Percentiles rank a stretch among this genome's conserved stretches.
These are phyloP conservation scores for Pachycephus smyrnensis DNA, from an alignment of 2,888 invertebrate genomes.

Conservation along the genomic window DNA sequence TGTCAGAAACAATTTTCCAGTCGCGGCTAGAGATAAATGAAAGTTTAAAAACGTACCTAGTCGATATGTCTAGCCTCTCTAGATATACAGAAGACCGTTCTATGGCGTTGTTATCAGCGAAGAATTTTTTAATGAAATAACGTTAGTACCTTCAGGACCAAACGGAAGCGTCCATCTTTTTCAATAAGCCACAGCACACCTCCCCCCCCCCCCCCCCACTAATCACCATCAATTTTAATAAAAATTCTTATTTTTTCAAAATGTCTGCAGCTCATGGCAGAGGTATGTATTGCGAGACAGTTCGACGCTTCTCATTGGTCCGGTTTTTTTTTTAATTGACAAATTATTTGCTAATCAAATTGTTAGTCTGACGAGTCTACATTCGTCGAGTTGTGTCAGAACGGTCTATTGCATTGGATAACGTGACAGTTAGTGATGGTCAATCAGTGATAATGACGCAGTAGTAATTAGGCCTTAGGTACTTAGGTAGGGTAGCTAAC, in stretches of 20 bases:
- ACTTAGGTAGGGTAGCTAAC: slow-evolving; percentile 65
- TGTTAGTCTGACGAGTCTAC: background rate
- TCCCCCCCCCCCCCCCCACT: background rate
- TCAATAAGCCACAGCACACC: background rate
- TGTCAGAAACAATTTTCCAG: background rate
- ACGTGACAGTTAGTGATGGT: background rate
- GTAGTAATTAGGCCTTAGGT: slow-evolving; percentile 49
- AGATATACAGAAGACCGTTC: background rate
- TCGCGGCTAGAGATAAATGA: background rate
- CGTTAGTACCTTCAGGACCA: background rate
- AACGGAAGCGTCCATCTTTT: background rate
- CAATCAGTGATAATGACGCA: background rate
- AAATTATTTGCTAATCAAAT: background rate
- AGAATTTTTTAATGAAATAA: background rate
- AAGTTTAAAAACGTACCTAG: background rate
- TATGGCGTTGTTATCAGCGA: background rate
- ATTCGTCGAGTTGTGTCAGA: background rate
- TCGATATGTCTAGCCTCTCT: background rate
- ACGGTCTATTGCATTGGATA: background rate
- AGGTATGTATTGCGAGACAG: background rate
- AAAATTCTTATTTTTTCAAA: background rate
- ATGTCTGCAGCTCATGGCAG: background rate
- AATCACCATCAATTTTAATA: background rate
- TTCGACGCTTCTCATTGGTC: background rate
- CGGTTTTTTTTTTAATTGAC: background rate